phyloP scores from a whole-genome alignment of 2,888 invertebrate genomes.

The Tiphia femorata region DNA sequence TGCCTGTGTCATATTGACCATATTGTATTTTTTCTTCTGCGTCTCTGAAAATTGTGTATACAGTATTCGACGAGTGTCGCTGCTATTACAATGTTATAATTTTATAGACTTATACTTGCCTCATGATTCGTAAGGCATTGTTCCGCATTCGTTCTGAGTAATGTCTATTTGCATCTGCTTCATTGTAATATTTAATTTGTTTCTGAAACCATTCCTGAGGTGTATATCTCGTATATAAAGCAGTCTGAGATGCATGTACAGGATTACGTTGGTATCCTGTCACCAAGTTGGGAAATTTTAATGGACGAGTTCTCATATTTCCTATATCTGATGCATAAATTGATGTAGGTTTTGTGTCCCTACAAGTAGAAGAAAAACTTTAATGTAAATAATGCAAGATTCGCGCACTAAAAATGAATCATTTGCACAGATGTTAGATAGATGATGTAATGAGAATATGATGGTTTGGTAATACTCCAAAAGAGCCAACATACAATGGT shows the following conservation, averaged over 20 bases:
- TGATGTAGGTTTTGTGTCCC: constrained; percentile 80
- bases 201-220: constrained; percentile 88
- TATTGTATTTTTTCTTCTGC: constrained; percentile 84
- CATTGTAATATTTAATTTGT: constrained; percentile 87
- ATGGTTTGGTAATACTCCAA: neutral
- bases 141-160: constrained; percentile 84
- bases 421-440: too few species aligned
- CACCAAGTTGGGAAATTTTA: constrained; percentile 86
- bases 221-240: constrained; percentile 90
- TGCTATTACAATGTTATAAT: neutral
- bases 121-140: constrained; percentile 74
- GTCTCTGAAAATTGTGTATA: constrained; percentile 71
- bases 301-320: constrained; percentile 81
- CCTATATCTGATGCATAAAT: constrained; percentile 81
- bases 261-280: constrained; percentile 87
- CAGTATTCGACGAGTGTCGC: constrained; percentile 1
- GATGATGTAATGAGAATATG: constrained; percentile 5
- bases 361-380: constrained; percentile 43
- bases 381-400: neutral
- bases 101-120: constrained; percentile 17
- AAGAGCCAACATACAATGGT: constrained; percentile 73
- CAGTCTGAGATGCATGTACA: constrained; percentile 84
- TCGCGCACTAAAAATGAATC: too few species aligned
- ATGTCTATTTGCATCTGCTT: constrained; percentile 89
- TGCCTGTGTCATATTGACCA: constrained; percentile 87